phyloP scores from a whole-genome alignment of 2,888 invertebrate genomes.

The Antheraea assamensis region DNA sequence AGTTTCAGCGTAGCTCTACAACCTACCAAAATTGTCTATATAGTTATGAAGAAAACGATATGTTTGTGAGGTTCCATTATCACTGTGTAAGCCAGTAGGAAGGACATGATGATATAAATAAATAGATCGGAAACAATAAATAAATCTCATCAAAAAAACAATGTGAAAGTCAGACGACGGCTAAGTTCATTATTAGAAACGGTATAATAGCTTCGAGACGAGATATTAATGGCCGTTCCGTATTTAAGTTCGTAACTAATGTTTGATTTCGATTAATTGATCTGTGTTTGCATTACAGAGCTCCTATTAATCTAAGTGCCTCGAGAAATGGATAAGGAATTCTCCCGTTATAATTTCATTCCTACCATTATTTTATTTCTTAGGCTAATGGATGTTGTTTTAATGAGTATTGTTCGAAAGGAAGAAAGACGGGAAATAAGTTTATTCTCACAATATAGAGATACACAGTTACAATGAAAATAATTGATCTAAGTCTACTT shows the following conservation, averaged over 20 bases:
- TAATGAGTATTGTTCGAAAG: not conserved
- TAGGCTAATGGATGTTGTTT: conserved; percentile 10
- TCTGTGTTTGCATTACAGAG: conserved; percentile 5
- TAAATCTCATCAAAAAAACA: not conserved
- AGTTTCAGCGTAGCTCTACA: too few species aligned
- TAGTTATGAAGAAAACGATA: too few species aligned
- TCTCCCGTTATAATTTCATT: conserved; percentile 2
- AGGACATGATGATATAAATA: not conserved
- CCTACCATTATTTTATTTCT: not conserved
- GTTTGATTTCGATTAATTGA: conserved; percentile 8
- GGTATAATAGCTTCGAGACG: not conserved
- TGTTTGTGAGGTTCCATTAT: not conserved
- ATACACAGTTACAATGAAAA: not conserved
- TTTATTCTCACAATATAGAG: not conserved
- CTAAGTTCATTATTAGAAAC: conserved; percentile 8
- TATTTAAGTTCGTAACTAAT: conserved; percentile 1
- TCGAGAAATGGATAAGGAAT: not conserved
- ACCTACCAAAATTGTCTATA: too few species aligned
- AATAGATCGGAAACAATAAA: not conserved
- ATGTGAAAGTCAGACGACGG: not conserved
- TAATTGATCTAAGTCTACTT: too few species aligned
- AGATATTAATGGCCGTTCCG: conserved; percentile 6
- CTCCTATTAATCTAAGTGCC: conserved; percentile 10
- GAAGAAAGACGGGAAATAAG: not conserved
- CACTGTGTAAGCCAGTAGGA: not conserved